Conservation (phyloP, 2,113 vertebrate genomes). For the Phodopus roborovskii region DNA sequence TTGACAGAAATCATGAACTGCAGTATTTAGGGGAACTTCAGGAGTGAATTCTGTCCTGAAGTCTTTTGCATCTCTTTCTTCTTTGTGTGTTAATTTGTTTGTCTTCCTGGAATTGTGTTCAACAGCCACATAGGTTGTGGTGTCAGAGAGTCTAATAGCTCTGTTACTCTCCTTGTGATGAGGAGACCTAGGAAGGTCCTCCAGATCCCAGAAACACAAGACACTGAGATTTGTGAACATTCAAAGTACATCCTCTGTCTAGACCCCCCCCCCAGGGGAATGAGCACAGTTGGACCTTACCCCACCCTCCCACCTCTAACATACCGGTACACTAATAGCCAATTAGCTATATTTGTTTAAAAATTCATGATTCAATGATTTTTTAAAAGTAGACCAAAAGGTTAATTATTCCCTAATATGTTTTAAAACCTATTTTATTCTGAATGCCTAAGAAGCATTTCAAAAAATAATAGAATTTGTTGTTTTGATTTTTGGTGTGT, state of each 20-base stretch:
- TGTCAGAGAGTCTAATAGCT: background rate
- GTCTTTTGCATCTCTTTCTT: background rate
- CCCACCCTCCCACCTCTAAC: background rate
- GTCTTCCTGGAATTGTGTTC: background rate
- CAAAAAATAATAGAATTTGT: background rate
- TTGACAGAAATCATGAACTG: constrained; percentile 40
- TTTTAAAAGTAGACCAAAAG: background rate
- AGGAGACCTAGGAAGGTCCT: background rate
- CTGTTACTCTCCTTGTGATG: background rate
- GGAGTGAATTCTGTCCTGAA: background rate
- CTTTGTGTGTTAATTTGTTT: background rate
- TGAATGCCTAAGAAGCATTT: background rate
- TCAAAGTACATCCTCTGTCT: background rate
- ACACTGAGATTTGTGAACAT: background rate
- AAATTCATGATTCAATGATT: background rate
- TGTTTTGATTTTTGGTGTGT: no score
- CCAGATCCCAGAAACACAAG: constrained; percentile 20
- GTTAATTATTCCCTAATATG: background rate
- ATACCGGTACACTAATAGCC: background rate
- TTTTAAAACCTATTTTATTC: background rate
- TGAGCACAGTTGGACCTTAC: background rate
- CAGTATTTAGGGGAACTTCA: background rate
- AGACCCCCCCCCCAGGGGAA: background rate
- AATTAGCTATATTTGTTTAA: background rate
- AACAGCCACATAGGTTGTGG: background rate